Percentiles rank a stretch among this genome's conserved stretches.
These are phyloP conservation scores for Onchidella celtica DNA, from an alignment of 2,888 invertebrate species.

Conservation along the genomic window DNA sequence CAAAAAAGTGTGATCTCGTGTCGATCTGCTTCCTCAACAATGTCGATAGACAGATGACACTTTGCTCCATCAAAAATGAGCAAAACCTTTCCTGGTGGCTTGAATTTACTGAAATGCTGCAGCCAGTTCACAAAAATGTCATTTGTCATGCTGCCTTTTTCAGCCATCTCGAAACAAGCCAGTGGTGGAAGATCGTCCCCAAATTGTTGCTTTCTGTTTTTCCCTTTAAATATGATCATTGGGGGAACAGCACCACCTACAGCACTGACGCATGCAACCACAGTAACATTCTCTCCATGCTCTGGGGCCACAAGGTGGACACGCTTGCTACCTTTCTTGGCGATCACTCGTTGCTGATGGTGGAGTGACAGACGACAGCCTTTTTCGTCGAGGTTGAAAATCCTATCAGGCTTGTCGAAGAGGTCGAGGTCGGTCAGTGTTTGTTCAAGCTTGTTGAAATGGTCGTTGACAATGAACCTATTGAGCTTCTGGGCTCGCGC, in stretches of 20 bases:
- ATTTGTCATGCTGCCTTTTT: background rate
- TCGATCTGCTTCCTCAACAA: conserved; percentile 11
- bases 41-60: conserved; percentile 15
- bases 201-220: conserved; percentile 11
- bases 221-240: conserved; percentile 27
- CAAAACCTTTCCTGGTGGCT: background rate
- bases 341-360: conserved; percentile 20
- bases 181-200: conserved; percentile 22
- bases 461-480: conserved; percentile 4
- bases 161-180: conserved; percentile 11
- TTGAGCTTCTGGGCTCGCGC: conserved; percentile 12
- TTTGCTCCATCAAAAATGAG: conserved; percentile 19
- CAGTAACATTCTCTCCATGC: conserved; percentile 15
- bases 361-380: conserved; percentile 20
- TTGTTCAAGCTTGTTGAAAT: background rate
- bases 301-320: conserved; percentile 2
- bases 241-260: conserved; percentile 6
- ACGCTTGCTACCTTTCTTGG: background rate
- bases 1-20: background rate
- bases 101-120: background rate
- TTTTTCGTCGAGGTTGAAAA: conserved; percentile 18
- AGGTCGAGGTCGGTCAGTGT: background rate
- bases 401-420: conserved; percentile 8
- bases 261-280: background rate
- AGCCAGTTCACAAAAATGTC: background rate